These are phyloP conservation scores for Leucoraja ocellata DNA, from an alignment of 2,797 vertebrate genomes.

Conservation along the genomic window DNA sequence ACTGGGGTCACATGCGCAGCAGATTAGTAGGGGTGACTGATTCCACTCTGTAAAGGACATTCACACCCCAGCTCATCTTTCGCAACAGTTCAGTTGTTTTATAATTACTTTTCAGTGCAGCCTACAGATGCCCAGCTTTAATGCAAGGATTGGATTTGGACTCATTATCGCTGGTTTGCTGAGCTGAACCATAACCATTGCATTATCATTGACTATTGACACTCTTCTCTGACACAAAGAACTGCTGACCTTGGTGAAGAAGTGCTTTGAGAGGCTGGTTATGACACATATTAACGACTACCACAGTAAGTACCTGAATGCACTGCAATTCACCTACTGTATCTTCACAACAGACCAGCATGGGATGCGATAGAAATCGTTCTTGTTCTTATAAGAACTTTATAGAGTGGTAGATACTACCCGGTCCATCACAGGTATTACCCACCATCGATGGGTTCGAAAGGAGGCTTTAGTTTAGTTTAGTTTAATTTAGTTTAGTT, in stretches of 20 bases:
- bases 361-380: too few relatives aligned
- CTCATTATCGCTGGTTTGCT: not conserved
- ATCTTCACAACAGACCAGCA: too few relatives aligned
- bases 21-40: not conserved
- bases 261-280: too few relatives aligned
- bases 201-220: not conserved
- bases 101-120: not conserved
- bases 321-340: too few relatives aligned
- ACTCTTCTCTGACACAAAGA: not conserved
- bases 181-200: not conserved
- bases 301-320: too few relatives aligned
- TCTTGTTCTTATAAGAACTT: too few relatives aligned
- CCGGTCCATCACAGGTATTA: too few relatives aligned
- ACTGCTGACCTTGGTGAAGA: not conserved
- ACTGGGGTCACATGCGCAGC: not conserved
- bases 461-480: too few relatives aligned
- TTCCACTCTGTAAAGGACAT: not conserved
- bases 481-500: too few relatives aligned
- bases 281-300: too few relatives aligned
- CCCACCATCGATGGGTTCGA: too few relatives aligned
- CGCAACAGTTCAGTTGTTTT: not conserved
- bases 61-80: not conserved
- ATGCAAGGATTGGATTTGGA: conserved; percentile 1
- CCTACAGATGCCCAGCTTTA: conserved; percentile 10
- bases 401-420: too few relatives aligned